Percentiles rank a stretch among this genome's conserved stretches.
phyloP scores from a whole-genome alignment of 2,888 invertebrate genomes.

The Tenodera sinensis region DNA sequence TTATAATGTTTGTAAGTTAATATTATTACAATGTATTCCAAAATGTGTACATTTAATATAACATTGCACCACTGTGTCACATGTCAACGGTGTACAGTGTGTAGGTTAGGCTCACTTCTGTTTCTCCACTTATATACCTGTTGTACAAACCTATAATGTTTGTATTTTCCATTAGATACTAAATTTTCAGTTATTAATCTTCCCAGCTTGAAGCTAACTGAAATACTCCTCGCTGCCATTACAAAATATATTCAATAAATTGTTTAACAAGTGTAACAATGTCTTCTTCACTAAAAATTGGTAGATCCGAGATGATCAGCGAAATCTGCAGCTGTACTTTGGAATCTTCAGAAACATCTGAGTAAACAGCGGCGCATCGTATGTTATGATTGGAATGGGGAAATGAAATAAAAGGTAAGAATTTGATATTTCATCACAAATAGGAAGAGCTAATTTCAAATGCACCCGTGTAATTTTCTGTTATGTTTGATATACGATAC shows the following conservation, averaged over 20 bases:
- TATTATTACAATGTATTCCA: too few relatives aligned
- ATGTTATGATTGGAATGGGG: constrained; percentile 1
- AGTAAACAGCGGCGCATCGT: background rate
- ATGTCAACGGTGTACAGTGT: background rate
- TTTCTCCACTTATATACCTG: background rate
- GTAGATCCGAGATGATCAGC: background rate
- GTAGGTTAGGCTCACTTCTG: background rate
- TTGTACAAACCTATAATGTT: background rate
- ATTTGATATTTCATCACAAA: background rate
- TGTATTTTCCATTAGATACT: background rate
- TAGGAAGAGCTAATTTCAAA: background rate
- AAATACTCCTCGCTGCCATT: background rate
- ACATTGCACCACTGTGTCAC: background rate
- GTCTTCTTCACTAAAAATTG: background rate
- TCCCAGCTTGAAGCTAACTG: background rate
- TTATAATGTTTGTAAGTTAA: too few relatives aligned
- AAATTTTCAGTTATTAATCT: constrained; percentile 5
- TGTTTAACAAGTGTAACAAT: background rate
- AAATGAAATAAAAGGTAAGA: constrained; percentile 4
- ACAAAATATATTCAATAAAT: background rate
- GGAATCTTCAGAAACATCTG: background rate
- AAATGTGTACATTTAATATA: too few relatives aligned
- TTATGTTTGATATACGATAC: background rate
- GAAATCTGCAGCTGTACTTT: background rate
- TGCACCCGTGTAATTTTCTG: background rate